Base-by-base conservation (phyloP, 2,888 invertebrate genomes). In the Dione juno region DNA sequence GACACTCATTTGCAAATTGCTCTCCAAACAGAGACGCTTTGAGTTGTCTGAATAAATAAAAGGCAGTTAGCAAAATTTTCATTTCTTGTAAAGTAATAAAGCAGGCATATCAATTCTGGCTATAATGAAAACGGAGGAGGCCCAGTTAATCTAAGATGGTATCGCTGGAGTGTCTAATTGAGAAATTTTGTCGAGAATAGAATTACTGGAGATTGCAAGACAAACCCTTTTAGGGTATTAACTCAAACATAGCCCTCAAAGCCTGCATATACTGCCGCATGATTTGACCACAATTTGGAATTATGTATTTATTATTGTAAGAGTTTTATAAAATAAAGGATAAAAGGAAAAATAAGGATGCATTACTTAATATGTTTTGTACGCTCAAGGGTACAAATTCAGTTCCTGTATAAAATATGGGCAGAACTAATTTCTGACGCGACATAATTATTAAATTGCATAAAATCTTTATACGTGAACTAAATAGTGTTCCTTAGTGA, bases 121-220 rank as follows among this genome's bases (percentile, higher is more conserved):
- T 35, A 59, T 85, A 85, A 86, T 81, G 82, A 78, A 83, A 88
- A 86, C 83, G 80, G 84, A 87, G 86, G 84, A 88, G 83, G 80
- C 76, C 82, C 82, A 81, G 80, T 84, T 86, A 81, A 84, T 86
- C 83, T 85, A 79, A 82, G 87, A 86, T 82, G 82, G 80, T 81
- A 78, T 70, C 59, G 21, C 80, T 84, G 77, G 79, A 85, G 87
- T 84, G 84, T 81, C 82, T 87, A 88, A 89, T 88, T 88, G 87
- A 88, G 88, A 89, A 88, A 90, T 88, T 88, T 88, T 80, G 85
- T 84, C 85, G 82, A 81, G 81, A 83, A 84, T 81, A 79, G 78
- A 82, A 84, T 82, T 82, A 82, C 82, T 79, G 75, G 76, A 79
- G 80, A 79, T 77, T 73, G 67, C 58, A 66, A 28, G 43, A 73